Evolutionary conservation across 2,888 invertebrate genomes (phyloP), one percentile per base, ranked within the genome.

Genomic region (Microdon myrmicae): DNA sequence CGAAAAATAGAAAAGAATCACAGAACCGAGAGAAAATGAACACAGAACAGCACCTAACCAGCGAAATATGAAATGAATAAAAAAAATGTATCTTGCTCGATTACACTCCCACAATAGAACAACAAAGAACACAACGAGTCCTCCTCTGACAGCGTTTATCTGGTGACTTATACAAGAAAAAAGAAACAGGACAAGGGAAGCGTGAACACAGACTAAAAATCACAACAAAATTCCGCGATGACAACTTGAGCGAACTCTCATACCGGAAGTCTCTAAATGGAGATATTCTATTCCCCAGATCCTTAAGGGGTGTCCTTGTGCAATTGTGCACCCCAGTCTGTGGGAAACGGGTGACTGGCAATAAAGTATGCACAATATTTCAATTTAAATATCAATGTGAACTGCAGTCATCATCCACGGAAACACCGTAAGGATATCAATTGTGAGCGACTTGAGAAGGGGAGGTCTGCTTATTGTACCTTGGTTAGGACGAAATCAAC

Each of bases 281-380:
- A 55, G 29, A n/a, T 12, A 31, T 32, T 12, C n/a, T 16, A 12
- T 14, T 34, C 14, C 20, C 8, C 49, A 10, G 17, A 56, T 25
- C 41, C 51, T 64, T 47, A 53, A 43, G 51, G n/a, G 58, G 64
- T 64, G 58, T 58, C 53, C 51, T 58, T 51, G 35, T 43, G 45
- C 58, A 58, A 64, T 64, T 61, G 29, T 49, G 17, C 25, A 19
- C 13, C 6, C 8, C 12, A 16, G 6, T 28, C 13, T 14, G 13
- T 6, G 16, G 17, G 13, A 9, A 10, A n/a, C 20, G 14, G 12
- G 34, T 20, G 25, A 23, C 9, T 43, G 43, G 43, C 64, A 64
- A 58, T 64, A 64, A 64, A 64, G 58, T 53, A 64, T 64, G 64
- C 58, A 58, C 64, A 64, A 64, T 64, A 64, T 53, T 64, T 64